Evolutionary conservation across 2,113 vertebrate genomes (phyloP), one percentile per base, ranked within the genome.

Genomic region (Mola mola): DNA sequence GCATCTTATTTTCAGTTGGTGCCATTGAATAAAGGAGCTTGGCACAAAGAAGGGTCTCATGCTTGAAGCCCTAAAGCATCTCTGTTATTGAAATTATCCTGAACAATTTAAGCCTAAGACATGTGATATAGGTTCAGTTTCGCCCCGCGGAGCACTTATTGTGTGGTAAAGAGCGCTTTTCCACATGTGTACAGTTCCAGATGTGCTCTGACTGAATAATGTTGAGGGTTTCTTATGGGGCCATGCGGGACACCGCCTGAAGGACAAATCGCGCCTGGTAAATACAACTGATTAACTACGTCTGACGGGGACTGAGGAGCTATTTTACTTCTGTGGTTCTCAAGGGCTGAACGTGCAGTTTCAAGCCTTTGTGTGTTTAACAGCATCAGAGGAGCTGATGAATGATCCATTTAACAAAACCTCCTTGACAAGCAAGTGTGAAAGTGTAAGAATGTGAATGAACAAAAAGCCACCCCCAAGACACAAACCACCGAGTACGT

Each of bases 241-340:
- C 51, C 55, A 20, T 60, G 41, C 63, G 62, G 71, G 53, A 68
- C 21, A 19, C 34, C 53, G 69, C 43, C 73, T 28, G 49, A 40
- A 64, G 55, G 49, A 72, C 52, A 48, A 25, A 60, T 34, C n/a
- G n/a, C 28, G 37, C 43, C 36, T 60, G 34, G 53, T 59, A 74
- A 83, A 70, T 66, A 24, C 71, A 65, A 51, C 57, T 81, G 74
- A 83, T 86, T 70, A 66, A 49, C 28, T 50, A 8, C 2, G 25
- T 49, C 50, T 66, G 65, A 48, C 17, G 12, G 51, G 68, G 42
- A 68, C 19, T 43, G 53, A 75, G 43, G 40, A 66, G 68, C 49
- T 70, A 49, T 76, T 81, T 72, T 38, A 72, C 64, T 58, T 60
- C 33, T 43, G 43, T 1, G 0, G 43, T 40, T 78, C 63, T 78